A percentile compares a stretch with the other conserved stretches of the same genome.
Evolutionary conservation across 2,797 vertebrate genomes (phyloP).

Genomic region (Eutrigla gurnardus): DNA sequence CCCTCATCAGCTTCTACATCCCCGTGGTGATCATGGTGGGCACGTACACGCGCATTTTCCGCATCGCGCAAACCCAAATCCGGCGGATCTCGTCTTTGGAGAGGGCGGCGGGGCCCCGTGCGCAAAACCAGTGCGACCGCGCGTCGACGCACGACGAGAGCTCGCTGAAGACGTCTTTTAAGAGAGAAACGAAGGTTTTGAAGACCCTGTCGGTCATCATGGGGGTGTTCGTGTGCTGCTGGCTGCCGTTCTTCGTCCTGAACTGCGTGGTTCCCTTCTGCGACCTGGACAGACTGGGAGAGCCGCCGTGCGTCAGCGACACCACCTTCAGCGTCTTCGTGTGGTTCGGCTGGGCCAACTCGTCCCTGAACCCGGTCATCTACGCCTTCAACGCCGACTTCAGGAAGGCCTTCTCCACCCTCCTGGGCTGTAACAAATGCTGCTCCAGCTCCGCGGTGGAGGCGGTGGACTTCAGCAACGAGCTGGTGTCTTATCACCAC

Average conservation of each 20-base stretch:
- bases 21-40: constrained; percentile 86
- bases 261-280: constrained; percentile 88
- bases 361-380: constrained; percentile 85
- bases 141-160: constrained; percentile 76
- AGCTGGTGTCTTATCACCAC: constrained; percentile 85
- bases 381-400: constrained; percentile 88
- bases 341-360: constrained; percentile 90
- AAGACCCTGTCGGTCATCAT: constrained; percentile 86
- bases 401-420: constrained; percentile 81
- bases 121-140: constrained; percentile 60
- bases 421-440: constrained; percentile 81
- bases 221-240: constrained; percentile 87
- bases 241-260: constrained; percentile 88
- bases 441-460: constrained; percentile 79
- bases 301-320: constrained; percentile 82
- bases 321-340: constrained; percentile 83
- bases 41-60: constrained; percentile 86
- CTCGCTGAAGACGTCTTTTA: constrained; percentile 82
- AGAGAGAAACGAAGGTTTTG: constrained; percentile 86
- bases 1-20: constrained; percentile 89
- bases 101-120: constrained; percentile 68
- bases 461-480: constrained; percentile 84
- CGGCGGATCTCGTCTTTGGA: constrained; percentile 84
- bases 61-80: constrained; percentile 85
- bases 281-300: constrained; percentile 36